Percentiles rank a stretch among this genome's conserved stretches.
Evolutionary conservation across 2,888 invertebrate species (phyloP).

Genomic region (Antheraea yamamai): DNA sequence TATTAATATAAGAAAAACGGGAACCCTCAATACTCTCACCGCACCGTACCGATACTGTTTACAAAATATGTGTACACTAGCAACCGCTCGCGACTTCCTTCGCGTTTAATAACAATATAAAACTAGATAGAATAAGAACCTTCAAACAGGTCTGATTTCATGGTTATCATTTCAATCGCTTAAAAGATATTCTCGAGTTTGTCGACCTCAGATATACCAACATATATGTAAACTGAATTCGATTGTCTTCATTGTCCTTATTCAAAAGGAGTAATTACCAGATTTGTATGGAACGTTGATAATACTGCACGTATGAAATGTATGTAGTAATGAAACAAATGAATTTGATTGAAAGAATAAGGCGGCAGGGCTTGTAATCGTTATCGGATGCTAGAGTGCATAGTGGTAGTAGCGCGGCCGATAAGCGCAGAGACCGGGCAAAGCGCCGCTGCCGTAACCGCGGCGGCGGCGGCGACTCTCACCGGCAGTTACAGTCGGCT

Average conservation of each 20-base stretch:
- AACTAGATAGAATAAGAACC: too few relatives aligned
- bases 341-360: conserved; percentile 2
- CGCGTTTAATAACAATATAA: too few relatives aligned
- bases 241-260: not conserved
- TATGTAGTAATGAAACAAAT: conserved; percentile 5
- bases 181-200: too few relatives aligned
- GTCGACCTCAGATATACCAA: too few relatives aligned
- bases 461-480: conserved; percentile 41
- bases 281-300: not conserved
- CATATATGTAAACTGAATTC: not conserved
- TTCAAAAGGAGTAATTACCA: not conserved
- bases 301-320: not conserved
- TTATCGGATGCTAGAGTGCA: conserved; percentile 63
- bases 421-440: conserved; percentile 69
- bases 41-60: not conserved
- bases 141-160: too few relatives aligned
- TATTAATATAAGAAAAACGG: not conserved
- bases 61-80: not conserved
- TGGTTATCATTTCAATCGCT: too few relatives aligned
- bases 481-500: conserved; percentile 71
- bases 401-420: conserved; percentile 60
- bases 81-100: too few relatives aligned
- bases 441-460: conserved; percentile 37
- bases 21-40: not conserved
- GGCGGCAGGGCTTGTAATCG: conserved; percentile 46